Percentiles rank a stretch among this genome's conserved stretches.
Conservation (phyloP, 2,797 vertebrate genomes). For the Triplophysa yarkandensis region DNA sequence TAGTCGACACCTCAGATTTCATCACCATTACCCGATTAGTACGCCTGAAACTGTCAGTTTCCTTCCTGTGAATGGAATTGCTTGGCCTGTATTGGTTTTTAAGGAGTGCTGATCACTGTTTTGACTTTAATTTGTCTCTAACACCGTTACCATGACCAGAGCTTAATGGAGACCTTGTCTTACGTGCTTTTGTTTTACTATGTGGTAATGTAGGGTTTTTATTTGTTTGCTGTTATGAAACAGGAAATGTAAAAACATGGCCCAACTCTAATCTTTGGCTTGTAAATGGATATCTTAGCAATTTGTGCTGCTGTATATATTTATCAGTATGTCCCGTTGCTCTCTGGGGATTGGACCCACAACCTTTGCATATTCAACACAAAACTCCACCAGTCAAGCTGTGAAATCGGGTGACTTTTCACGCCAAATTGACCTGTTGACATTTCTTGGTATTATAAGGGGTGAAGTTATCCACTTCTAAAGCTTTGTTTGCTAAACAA, state of each 20-base stretch:
- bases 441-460: not conserved
- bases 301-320: too few species aligned
- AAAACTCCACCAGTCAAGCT: too few species aligned
- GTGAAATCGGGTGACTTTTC: too few species aligned
- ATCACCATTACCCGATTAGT: conserved; percentile 22
- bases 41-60: not conserved
- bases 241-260: conserved; percentile 1
- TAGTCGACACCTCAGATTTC: conserved; percentile 33
- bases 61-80: conserved; percentile 4
- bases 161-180: not conserved
- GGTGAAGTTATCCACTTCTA: not conserved
- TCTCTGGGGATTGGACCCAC: not conserved
- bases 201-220: not conserved
- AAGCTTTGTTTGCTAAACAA: not conserved
- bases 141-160: not conserved
- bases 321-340: conserved; percentile 10
- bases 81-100: conserved; percentile 9
- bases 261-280: conserved; percentile 30
- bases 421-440: not conserved
- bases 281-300: conserved; percentile 59
- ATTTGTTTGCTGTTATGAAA: conserved; percentile 4
- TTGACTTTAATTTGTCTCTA: not conserved
- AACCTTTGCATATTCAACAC: too few species aligned
- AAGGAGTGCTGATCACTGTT: not conserved
- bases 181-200: not conserved